These are phyloP conservation scores for Sebastes aleutianus DNA, from an alignment of 2,797 vertebrate species.

Conservation along the genomic window DNA sequence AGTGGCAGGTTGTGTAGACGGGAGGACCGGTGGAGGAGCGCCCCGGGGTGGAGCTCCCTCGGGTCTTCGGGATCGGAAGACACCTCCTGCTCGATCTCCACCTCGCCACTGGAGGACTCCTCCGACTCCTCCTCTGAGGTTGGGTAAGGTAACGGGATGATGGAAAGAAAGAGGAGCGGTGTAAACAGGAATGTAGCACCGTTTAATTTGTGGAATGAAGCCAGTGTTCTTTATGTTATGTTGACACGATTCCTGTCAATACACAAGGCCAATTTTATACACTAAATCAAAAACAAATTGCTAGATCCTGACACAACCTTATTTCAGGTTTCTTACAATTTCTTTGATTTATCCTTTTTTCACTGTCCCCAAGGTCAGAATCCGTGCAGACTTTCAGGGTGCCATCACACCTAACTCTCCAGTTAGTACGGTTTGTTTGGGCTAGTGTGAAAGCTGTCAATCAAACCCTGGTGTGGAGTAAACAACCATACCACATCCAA, in stretches of 20 bases:
- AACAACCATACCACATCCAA: too few relatives aligned
- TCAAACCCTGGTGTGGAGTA: too few relatives aligned
- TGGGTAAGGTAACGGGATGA: not conserved
- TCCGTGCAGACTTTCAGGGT: not conserved
- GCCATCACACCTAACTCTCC: too few relatives aligned
- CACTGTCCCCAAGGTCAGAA: not conserved
- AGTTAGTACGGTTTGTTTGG: too few relatives aligned
- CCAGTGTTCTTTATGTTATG: not conserved
- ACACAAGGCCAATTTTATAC: not conserved
- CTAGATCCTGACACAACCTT: too few relatives aligned
- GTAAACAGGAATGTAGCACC: not conserved
- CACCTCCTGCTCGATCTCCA: conserved; percentile 88
- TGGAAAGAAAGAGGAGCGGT: not conserved
- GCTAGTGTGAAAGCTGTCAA: too few relatives aligned
- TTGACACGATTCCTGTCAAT: not conserved
- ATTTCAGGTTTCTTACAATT: not conserved
- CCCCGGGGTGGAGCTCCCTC: conserved; percentile 87
- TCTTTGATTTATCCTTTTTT: not conserved
- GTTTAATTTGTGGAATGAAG: not conserved
- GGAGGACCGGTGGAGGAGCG: conserved; percentile 86
- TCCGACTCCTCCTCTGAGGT: conserved; percentile 87
- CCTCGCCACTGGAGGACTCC: conserved; percentile 91
- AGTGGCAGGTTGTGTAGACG: conserved; percentile 88
- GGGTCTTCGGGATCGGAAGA: conserved; percentile 88
- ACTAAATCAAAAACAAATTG: not conserved